A percentile compares a stretch with the other conserved stretches of the same genome.
Evolutionary conservation across 2,113 vertebrate species (phyloP).

Genomic region (Tychaedon coryphoeus): DNA sequence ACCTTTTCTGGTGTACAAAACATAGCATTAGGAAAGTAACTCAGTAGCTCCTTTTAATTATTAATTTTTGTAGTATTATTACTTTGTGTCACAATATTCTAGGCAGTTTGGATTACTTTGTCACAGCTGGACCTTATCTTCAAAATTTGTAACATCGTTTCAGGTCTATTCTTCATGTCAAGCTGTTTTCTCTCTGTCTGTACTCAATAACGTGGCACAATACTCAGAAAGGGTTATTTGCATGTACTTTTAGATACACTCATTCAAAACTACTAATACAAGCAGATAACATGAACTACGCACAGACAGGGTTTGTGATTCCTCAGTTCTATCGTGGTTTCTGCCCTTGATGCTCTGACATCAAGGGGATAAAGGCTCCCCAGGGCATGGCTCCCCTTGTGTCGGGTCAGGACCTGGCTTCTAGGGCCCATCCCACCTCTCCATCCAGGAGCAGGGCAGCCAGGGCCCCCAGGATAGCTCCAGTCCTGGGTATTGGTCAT

Average conservation of each 20-base stretch:
- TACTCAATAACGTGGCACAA: neutral
- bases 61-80: neutral
- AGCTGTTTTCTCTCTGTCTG: neutral
- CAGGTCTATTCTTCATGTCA: neutral
- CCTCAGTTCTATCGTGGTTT: neutral
- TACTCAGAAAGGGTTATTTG: neutral
- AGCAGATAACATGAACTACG: neutral
- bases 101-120: neutral
- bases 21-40: neutral
- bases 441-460: neutral
- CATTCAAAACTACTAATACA: neutral
- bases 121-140: neutral
- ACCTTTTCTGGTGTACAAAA: neutral
- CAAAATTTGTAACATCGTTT: neutral
- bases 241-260: neutral
- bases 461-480: neutral
- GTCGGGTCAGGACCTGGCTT: rapidly evolving
- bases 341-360: neutral
- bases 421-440: too few relatives aligned
- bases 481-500: neutral
- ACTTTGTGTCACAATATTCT: neutral
- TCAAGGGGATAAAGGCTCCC: neutral
- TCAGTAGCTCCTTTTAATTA: neutral
- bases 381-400: neutral
- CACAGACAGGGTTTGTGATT: neutral